phyloP scores from a whole-genome alignment of 2,113 vertebrate species.

The Gymnobelideus leadbeateri region DNA sequence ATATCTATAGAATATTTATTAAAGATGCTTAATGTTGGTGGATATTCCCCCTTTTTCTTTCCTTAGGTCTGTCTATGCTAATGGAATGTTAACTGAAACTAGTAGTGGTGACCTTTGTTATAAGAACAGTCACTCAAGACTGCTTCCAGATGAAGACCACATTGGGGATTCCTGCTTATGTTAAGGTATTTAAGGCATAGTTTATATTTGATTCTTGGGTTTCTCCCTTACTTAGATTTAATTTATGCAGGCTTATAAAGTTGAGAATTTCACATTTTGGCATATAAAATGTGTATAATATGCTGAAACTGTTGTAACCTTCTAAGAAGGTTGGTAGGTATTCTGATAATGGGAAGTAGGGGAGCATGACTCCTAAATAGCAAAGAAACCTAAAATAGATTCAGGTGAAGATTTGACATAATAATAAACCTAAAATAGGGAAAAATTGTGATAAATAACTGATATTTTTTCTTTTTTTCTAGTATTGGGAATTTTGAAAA shows the following conservation, averaged over 20 bases:
- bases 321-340: background rate
- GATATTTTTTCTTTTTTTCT: background rate
- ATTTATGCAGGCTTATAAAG: constrained; percentile 34
- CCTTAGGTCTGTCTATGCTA: constrained; percentile 65
- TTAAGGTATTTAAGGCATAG: constrained; percentile 66
- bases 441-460: constrained; percentile 40
- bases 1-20: background rate
- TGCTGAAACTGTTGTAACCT: constrained; percentile 6
- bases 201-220: constrained; percentile 40
- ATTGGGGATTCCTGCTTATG: constrained; percentile 65
- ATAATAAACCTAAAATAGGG: constrained; percentile 16
- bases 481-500: background rate
- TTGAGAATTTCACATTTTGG: constrained; percentile 47
- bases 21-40: background rate
- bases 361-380: constrained; percentile 33
- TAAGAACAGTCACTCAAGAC: constrained; percentile 67
- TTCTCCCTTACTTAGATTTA: constrained; percentile 59
- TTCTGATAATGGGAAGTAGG: background rate
- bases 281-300: constrained; percentile 35
- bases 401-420: background rate
- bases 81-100: constrained; percentile 69
- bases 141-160: constrained; percentile 73
- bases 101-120: constrained; percentile 25
- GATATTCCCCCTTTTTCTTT: constrained; percentile 47
- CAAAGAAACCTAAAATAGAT: constrained; percentile 38